Base-by-base conservation (phyloP, 1,140 invertebrate species). In the Bombyx mandarina region DNA sequence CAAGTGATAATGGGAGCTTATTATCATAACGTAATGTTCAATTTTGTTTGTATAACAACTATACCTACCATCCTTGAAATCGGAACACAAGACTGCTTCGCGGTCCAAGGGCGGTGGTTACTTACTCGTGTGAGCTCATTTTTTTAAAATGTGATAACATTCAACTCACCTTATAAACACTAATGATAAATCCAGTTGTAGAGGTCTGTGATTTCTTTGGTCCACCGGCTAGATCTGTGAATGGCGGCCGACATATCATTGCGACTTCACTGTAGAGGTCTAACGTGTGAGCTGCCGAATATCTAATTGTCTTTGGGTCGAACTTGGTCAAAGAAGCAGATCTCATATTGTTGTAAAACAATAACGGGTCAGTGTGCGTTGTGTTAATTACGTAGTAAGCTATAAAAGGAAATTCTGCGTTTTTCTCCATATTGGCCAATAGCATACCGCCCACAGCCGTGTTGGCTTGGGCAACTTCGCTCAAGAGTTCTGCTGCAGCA, bases 341-440 rank as follows among this genome's bases (percentile, higher is more conserved):
- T 72, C 95, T 91, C 64, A 95, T 92, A 66, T 93, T 93, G 74
- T 94, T 93, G 81, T 96, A 95, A 87, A 96, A 96, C 56, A 93
- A 92, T 59, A 92, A 89, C 45, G 95, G 94, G 87, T 97, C 95
- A 43, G 93, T 94, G 79, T 93, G 93, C 56, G 92, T 91, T 42
- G 93, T 95, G 75, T 97, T 96, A 82, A 96, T 94, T 66, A 97
- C 90, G 84, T 96, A 96, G 74, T 96, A 96, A 1, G 94, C 92
- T 86, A 97, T 97, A 87, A 96, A 96, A 5, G 96, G 95, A 77
- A 96, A 97, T 70, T 96, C 94, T 50, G 94, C 95, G 79, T 94
- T 94, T 76, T 93, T 93, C 75, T 97, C 95, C 92, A 97, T 95
- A 74, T 96, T 97, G 43, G 94, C 93, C 43, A 97, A 82, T 7